Base-by-base conservation (phyloP, 2,888 invertebrate genomes). In the Tachina lurida region DNA sequence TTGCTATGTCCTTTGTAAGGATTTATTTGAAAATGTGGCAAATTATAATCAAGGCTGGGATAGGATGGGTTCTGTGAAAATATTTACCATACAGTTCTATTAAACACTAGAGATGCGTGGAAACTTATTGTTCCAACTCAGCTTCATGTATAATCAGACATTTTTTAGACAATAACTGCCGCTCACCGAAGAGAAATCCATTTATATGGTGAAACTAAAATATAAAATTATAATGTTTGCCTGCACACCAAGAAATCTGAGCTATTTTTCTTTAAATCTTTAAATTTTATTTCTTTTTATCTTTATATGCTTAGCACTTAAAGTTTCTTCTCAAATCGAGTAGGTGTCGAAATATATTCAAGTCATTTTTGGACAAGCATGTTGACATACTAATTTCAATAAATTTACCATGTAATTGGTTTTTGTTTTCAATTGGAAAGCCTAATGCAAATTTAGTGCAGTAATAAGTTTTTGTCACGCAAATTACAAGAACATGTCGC, bases 391-490 rank as follows among this genome's bases (percentile, higher is more conserved):
- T 39, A 39, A 68, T 49, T 68, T 52, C 49, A 49, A 68, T 68
- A 68, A 68, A 68, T 68, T 68, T 12, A 9, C 39, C 52, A 52
- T 52, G 52, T 68, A 68, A 68, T 68, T 68, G 67, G n/a, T 68
- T 68, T 68, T 52, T 68, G 47, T 47, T 22, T 47, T 22, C 22
- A 49, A 49, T 15, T 31, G 1, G n/a, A 49, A 49, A 49, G n/a
- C 49, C 1, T n/a, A 1, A 49, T 49, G 49, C 49, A 49, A 49
- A 49, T 49, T 49, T 49, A 49, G n/a, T 49, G 49, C 49, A 49
- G 5, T 2, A 49, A 49, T 49, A 31, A 31, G 31, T n/a, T 13
- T 49, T n/a, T 49, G n/a, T 49, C 49, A 49, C 15, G n/a, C 8
- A 49, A n/a, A 49, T 49, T 7, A 31, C n/a, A n/a, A n/a, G 8